A percentile compares a stretch with the other conserved stretches of the same genome.
Conservation (phyloP, 2,888 invertebrate genomes). For the Anthophora plumipes region DNA sequence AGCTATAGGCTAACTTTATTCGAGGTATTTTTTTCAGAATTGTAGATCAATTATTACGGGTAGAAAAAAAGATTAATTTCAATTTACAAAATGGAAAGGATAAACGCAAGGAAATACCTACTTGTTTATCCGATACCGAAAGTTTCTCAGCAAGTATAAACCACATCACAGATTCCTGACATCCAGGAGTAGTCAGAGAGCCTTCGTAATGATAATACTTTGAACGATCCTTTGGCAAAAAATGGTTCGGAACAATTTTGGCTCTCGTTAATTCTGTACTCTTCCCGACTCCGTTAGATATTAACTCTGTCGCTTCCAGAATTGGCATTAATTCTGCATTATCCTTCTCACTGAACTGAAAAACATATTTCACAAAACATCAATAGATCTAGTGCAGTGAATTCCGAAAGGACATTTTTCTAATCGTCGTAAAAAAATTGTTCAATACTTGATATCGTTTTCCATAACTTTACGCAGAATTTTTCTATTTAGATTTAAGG, state of each 20-base stretch:
- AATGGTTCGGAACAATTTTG: conserved; percentile 82
- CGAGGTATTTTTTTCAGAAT: too few relatives aligned
- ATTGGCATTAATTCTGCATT: conserved; percentile 75
- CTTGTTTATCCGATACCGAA: conserved; percentile 86
- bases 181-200: conserved; percentile 91
- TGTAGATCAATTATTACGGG: too few relatives aligned
- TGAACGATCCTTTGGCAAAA: conserved; percentile 86
- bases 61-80: too few relatives aligned
- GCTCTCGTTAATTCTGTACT: conserved; percentile 56
- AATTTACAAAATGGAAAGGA: background rate
- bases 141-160: conserved; percentile 87
- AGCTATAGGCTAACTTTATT: too few relatives aligned
- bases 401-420: too few relatives aligned
- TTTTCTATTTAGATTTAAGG: too few relatives aligned
- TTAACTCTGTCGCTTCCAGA: conserved; percentile 69
- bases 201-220: conserved; percentile 89
- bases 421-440: too few relatives aligned
- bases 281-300: conserved; percentile 70
- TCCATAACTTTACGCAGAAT: too few relatives aligned
- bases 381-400: too few relatives aligned
- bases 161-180: conserved; percentile 90
- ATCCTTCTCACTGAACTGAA: conserved; percentile 64
- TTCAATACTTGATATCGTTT: too few relatives aligned
- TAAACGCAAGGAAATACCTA: conserved; percentile 75
- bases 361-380: background rate